phyloP scores from a whole-genome alignment of 2,113 vertebrate genomes.

The Aspiorhynchus laticeps region DNA sequence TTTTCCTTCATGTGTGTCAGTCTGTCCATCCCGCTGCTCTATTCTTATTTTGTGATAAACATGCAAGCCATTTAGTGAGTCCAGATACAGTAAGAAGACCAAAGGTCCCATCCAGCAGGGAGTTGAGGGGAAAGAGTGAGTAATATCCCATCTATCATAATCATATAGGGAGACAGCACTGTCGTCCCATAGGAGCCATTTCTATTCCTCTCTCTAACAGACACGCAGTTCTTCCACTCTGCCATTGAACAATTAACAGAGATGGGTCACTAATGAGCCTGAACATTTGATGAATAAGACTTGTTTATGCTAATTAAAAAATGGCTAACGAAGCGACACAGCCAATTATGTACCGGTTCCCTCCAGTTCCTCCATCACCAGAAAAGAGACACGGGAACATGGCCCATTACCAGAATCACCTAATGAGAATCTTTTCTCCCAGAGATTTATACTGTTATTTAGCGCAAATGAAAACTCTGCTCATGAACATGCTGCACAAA shows the following conservation, averaged over 20 bases:
- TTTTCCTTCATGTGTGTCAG: not conserved
- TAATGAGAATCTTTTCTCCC: conserved; percentile 21
- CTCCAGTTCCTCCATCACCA: conserved; percentile 42
- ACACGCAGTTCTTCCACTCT: not conserved
- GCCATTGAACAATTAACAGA: conserved; percentile 44
- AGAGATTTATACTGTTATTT: conserved; percentile 32
- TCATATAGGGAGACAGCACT: not conserved
- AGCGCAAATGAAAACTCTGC: not conserved
- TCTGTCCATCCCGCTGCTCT: not conserved
- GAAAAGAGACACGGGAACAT: conserved; percentile 35
- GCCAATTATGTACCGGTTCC: conserved; percentile 41
- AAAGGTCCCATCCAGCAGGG: not conserved
- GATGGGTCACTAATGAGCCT: conserved; percentile 49
- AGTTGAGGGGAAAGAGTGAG: conserved; percentile 14
- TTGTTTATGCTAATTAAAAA: conserved; percentile 60
- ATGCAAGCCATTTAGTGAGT: not conserved
- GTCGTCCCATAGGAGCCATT: conserved; percentile 10
- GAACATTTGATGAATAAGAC: conserved; percentile 58
- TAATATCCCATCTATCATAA: conserved; percentile 1
- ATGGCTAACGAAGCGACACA: conserved; percentile 53
- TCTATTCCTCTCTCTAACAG: conserved; percentile 15
- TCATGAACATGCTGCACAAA: conserved; percentile 7
- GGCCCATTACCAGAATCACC: conserved; percentile 33
- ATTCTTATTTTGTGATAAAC: not conserved
- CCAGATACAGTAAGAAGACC: not conserved